phyloP scores from a whole-genome alignment of 2,888 invertebrate genomes.

The Enoplolaimus lenunculus region DNA sequence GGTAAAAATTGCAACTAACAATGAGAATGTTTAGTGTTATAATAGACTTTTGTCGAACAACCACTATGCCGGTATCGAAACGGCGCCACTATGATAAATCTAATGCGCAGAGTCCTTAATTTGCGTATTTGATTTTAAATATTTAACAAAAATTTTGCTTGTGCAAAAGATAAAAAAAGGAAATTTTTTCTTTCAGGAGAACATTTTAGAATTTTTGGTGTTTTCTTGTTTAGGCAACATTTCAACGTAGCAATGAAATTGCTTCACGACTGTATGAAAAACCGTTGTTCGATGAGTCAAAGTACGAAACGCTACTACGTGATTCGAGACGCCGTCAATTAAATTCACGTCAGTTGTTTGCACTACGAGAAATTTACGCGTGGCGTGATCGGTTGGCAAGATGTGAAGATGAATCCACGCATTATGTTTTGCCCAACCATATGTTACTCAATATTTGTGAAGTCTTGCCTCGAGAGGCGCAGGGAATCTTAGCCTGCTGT shows the following conservation, averaged over 20 bases:
- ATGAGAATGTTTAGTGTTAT: too few species aligned
- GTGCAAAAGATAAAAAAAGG: too few species aligned
- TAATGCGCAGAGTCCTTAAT: too few species aligned
- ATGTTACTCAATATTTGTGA: conserved; percentile 82
- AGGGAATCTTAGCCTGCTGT: conserved; percentile 76
- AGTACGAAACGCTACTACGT: conserved; percentile 60
- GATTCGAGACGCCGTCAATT: conserved; percentile 57
- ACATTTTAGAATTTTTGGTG: too few species aligned
- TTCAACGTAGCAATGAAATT: conserved; percentile 36
- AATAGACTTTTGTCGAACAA: too few species aligned
- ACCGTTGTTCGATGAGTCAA: conserved; percentile 54
- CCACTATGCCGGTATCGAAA: too few species aligned
- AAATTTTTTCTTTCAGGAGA: too few species aligned
- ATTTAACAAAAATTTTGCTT: too few species aligned
- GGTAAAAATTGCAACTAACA: too few species aligned
- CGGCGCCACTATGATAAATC: too few species aligned
- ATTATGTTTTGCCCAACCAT: conserved; percentile 84
- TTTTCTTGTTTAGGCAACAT: conserved; percentile 33
- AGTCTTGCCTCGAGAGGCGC: conserved; percentile 50
- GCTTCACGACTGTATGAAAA: conserved; percentile 55
- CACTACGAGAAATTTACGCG: conserved; percentile 60
- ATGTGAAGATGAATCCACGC: conserved; percentile 73
- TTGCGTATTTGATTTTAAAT: too few species aligned
- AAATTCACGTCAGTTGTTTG: conserved; percentile 65
- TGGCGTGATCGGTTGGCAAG: conserved; percentile 79